phyloP scores from a whole-genome alignment of 2,113 vertebrate species.

The Henicopernis longicauda region DNA sequence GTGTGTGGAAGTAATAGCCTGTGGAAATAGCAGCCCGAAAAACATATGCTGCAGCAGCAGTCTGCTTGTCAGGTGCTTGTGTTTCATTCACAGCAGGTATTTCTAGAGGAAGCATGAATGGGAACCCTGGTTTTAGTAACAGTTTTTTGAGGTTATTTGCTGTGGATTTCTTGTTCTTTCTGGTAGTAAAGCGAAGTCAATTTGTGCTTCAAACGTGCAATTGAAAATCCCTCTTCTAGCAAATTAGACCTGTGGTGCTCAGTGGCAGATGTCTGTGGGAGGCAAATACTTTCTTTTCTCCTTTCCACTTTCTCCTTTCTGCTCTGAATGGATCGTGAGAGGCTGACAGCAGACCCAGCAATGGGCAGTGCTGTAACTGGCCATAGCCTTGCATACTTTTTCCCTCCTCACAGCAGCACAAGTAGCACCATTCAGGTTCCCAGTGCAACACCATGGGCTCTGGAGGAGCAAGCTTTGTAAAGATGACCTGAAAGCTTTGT shows the following conservation, averaged over 20 bases:
- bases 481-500: background rate
- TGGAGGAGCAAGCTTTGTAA: background rate
- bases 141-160: background rate
- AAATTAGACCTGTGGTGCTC: background rate
- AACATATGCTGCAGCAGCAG: background rate
- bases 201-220: background rate
- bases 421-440: rapidly evolving
- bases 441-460: background rate
- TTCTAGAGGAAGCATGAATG: background rate
- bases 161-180: background rate
- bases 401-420: background rate
- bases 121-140: background rate
- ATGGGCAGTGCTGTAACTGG: background rate
- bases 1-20: background rate
- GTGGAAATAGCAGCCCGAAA: background rate
- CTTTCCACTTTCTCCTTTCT: background rate
- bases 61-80: background rate
- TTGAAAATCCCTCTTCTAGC: background rate
- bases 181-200: background rate
- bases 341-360: background rate
- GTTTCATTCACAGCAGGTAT: background rate
- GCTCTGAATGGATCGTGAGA: background rate
- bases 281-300: background rate
- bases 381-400: background rate
- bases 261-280: background rate